These are phyloP conservation scores for Cephalopterus ornatus DNA, from an alignment of 2,113 vertebrate genomes.

Conservation along the genomic window DNA sequence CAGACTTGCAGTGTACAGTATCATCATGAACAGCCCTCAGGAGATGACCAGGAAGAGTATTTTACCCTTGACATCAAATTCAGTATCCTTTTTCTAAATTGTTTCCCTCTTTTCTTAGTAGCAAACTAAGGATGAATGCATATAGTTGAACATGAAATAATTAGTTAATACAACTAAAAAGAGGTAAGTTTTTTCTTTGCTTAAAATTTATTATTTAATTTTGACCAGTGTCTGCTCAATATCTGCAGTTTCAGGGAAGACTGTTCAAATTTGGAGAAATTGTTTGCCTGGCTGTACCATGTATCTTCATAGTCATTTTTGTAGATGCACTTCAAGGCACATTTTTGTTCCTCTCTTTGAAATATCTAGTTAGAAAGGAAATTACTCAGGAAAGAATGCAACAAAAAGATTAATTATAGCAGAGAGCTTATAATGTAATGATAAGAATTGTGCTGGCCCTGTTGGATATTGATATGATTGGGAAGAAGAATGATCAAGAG, in stretches of 20 bases:
- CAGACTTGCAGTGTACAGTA: neutral
- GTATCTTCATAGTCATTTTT: conserved; percentile 34
- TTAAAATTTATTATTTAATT: neutral
- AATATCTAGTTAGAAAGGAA: conserved; percentile 42
- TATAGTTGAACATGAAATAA: neutral
- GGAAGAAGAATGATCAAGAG: conserved; percentile 8
- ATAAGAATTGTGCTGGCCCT: conserved; percentile 18
- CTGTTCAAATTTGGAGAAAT: neutral
- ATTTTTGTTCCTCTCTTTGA: conserved; percentile 38
- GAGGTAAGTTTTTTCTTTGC: accelerated
- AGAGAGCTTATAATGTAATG: neutral
- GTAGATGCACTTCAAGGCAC: neutral
- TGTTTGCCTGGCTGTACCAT: neutral
- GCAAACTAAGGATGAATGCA: neutral
- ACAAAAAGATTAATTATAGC: conserved; percentile 49
- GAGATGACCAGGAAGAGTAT: neutral
- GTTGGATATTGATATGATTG: conserved; percentile 36
- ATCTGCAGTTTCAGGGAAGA: neutral
- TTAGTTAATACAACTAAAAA: neutral
- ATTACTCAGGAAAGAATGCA: conserved; percentile 2
- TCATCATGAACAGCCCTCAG: neutral
- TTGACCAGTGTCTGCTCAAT: neutral
- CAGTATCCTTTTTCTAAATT: neutral
- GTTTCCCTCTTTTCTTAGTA: neutral
- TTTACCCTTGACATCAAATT: neutral